These are phyloP conservation scores for Nomada flava DNA, from an alignment of 2,888 invertebrate species.

Conservation along the genomic window DNA sequence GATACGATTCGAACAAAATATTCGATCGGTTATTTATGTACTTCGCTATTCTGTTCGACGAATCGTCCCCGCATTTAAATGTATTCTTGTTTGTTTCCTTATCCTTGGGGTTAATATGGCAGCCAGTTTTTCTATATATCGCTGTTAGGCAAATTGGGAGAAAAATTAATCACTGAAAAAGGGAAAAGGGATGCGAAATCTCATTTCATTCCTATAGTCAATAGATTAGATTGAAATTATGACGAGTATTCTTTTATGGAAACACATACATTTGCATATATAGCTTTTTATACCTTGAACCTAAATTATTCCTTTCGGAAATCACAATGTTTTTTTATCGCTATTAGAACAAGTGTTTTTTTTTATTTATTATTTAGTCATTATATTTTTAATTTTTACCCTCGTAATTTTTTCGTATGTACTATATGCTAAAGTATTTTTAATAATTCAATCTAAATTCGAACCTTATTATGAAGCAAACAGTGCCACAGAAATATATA, in stretches of 20 bases:
- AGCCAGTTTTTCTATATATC: constrained; percentile 25
- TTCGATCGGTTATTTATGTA: constrained; percentile 4
- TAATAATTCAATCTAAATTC: neutral
- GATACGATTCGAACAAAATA: neutral
- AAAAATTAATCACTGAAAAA: neutral
- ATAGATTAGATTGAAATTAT: neutral
- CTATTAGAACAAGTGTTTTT: neutral
- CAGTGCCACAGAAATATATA: neutral
- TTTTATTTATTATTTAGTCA: neutral
- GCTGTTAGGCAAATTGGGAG: neutral
- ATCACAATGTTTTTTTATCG: neutral
- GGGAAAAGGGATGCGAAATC: neutral
- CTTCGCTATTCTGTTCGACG: constrained; percentile 8
- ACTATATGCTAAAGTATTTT: neutral
- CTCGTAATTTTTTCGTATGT: neutral
- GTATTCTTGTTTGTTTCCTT: constrained; percentile 32
- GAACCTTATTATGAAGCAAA: neutral
- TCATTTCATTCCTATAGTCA: neutral
- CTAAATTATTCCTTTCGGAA: neutral
- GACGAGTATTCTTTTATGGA: constrained; percentile 10
- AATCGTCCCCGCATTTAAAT: constrained; percentile 25
- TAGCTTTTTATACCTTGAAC: neutral
- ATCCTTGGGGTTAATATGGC: constrained; percentile 38
- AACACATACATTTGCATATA: constrained; percentile 1
- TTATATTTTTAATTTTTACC: neutral